Evolutionary conservation across 2,113 vertebrate species (phyloP).

Genomic region (Tenebrosternarchus preto): DNA sequence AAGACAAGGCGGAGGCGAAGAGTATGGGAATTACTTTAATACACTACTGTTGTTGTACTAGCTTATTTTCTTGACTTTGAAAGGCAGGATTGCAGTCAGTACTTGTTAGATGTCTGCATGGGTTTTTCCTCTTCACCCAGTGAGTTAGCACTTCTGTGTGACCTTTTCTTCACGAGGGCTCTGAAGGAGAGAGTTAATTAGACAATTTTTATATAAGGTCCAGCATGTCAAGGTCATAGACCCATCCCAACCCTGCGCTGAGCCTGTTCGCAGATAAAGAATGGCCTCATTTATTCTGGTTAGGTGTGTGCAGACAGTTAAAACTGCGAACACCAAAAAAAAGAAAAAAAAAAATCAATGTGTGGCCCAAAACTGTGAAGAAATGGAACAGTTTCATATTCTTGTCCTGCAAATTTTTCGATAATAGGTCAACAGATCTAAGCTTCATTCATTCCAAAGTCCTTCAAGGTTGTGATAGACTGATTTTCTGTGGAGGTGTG

Average conservation of each 20-base stretch:
- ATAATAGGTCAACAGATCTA: constrained; percentile 55
- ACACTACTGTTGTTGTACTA: not conserved
- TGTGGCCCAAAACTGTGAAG: constrained; percentile 55
- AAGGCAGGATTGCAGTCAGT: not conserved
- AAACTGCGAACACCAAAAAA: constrained; percentile 59
- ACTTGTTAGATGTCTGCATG: not conserved
- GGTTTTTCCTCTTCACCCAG: no score
- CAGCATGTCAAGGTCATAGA: constrained; percentile 77
- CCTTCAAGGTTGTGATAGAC: constrained; percentile 35
- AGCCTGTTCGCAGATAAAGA: constrained; percentile 79
- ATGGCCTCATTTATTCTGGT: constrained; percentile 74
- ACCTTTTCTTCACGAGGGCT: not conserved
- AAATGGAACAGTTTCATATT: constrained; percentile 54
- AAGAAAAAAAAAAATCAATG: constrained; percentile 77
- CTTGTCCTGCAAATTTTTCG: constrained; percentile 62
- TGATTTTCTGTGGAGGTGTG: constrained; percentile 25
- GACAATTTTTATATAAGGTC: constrained; percentile 24
- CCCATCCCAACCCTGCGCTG: constrained; percentile 72
- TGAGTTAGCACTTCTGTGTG: not conserved
- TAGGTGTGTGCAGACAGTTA: constrained; percentile 64
- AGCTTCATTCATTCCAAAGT: constrained; percentile 39
- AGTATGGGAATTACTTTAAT: not conserved
- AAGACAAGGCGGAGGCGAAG: not conserved
- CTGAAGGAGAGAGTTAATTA: constrained; percentile 36
- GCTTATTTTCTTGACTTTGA: not conserved